Conservation (phyloP, 2,888 invertebrate species). For the Cerastis leucographa region DNA sequence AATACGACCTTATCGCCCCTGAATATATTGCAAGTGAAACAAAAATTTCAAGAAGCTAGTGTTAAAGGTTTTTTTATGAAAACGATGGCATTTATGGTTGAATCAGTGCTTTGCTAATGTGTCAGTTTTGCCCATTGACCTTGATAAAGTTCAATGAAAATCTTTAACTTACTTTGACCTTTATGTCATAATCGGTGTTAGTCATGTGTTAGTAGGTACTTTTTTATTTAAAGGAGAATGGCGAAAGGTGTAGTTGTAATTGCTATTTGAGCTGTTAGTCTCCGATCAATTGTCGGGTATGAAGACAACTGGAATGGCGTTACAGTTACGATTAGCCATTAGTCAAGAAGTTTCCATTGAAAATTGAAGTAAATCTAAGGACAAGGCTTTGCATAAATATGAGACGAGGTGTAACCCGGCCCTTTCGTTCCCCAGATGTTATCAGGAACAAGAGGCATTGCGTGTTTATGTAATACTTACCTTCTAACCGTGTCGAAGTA, state of each 20-base stretch:
- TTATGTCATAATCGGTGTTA: constrained; percentile 10
- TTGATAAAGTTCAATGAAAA: constrained; percentile 32
- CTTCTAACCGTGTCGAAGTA: too few species aligned
- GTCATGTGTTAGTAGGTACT: background rate
- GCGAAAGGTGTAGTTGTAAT: constrained; percentile 6
- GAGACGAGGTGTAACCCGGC: too few species aligned
- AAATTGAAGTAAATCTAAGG: background rate
- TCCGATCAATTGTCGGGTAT: constrained; percentile 21
- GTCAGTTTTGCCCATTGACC: constrained; percentile 6
- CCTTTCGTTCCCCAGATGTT: too few species aligned
- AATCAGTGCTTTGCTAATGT: constrained; percentile 14
- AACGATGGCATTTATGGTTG: background rate
- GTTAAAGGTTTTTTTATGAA: constrained; percentile 7
- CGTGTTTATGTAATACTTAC: too few species aligned
- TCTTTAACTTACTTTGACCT: constrained; percentile 32
- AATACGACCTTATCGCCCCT: constrained; percentile 47
- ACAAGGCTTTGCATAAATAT: background rate
- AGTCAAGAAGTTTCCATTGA: background rate
- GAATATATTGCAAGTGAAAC: constrained; percentile 49
- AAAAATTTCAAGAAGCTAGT: constrained; percentile 17
- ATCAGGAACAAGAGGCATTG: too few species aligned
- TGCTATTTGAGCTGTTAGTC: constrained; percentile 1
- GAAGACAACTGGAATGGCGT: background rate
- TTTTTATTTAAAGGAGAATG: constrained; percentile 22
- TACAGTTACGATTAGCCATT: background rate